Conservation (phyloP, 2,888 invertebrate species). For the Cephus pygmeus region DNA sequence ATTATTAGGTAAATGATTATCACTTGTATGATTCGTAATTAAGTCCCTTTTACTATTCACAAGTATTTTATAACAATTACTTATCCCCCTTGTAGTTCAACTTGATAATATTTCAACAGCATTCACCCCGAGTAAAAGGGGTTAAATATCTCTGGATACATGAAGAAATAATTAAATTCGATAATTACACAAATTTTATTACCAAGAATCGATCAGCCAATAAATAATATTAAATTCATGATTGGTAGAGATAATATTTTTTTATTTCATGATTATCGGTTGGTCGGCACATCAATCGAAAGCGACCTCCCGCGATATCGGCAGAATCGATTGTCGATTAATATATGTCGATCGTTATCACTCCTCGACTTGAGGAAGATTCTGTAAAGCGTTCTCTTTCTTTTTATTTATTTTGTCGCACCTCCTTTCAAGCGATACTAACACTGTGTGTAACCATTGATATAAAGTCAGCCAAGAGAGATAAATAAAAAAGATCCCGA, state of each 20-base stretch:
- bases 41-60: no score
- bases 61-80: no score
- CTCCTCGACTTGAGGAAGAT: neutral
- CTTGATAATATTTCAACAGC: no score
- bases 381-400: neutral
- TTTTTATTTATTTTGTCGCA: neutral
- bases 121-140: no score
- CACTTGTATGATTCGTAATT: no score
- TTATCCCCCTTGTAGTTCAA: no score
- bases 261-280: no score
- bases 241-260: neutral
- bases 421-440: neutral
- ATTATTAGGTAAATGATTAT: no score
- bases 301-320: constrained; percentile 9
- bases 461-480: neutral
- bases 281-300: neutral
- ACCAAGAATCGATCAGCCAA: neutral
- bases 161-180: no score
- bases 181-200: neutral
- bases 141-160: no score
- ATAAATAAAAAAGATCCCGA: neutral
- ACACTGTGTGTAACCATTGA: neutral
- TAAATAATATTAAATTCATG: neutral
- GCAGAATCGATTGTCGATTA: neutral
- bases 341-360: neutral